Percentiles rank a stretch among this genome's conserved stretches.
These are phyloP conservation scores for Priocnemis perturbator DNA, from an alignment of 2,888 invertebrate genomes.

Conservation along the genomic window DNA sequence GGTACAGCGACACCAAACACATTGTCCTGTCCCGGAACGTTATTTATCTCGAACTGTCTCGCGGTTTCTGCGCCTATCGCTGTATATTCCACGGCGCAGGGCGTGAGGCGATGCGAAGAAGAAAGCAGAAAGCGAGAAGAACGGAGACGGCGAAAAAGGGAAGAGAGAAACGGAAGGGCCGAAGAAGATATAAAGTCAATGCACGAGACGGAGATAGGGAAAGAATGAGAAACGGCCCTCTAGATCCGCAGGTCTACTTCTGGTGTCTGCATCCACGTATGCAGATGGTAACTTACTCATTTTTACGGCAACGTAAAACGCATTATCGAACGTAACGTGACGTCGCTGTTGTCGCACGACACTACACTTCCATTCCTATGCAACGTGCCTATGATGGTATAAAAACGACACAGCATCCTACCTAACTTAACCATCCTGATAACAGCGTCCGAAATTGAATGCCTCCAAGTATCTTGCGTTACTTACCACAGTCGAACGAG, in stretches of 20 bases:
- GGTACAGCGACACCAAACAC: constrained; percentile 47
- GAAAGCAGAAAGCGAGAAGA: constrained; percentile 1
- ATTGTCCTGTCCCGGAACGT: constrained; percentile 56
- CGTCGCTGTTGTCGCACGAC: too few relatives aligned
- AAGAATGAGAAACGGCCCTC: constrained; percentile 12
- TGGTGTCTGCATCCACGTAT: too few relatives aligned
- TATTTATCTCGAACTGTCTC: constrained; percentile 57
- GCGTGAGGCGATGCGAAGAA: constrained; percentile 24
- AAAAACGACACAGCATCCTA: too few relatives aligned
- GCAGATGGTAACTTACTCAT: too few relatives aligned
- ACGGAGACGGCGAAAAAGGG: constrained; percentile 17
- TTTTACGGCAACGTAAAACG: too few relatives aligned
- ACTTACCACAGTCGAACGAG: too few relatives aligned
- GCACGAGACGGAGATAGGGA: constrained; percentile 6
- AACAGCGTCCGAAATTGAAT: too few relatives aligned
- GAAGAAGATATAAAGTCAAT: constrained; percentile 39
- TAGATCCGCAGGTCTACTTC: constrained; percentile 19
- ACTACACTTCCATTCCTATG: too few relatives aligned
- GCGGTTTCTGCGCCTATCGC: constrained; percentile 46
- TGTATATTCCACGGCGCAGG: constrained; percentile 24
- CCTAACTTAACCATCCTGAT: too few relatives aligned
- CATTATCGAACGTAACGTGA: too few relatives aligned
- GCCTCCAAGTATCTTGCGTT: too few relatives aligned
- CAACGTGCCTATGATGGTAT: too few relatives aligned
- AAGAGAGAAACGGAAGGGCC: constrained; percentile 13